phyloP scores from a whole-genome alignment of 2,797 vertebrate species.

The Pampus argenteus region DNA sequence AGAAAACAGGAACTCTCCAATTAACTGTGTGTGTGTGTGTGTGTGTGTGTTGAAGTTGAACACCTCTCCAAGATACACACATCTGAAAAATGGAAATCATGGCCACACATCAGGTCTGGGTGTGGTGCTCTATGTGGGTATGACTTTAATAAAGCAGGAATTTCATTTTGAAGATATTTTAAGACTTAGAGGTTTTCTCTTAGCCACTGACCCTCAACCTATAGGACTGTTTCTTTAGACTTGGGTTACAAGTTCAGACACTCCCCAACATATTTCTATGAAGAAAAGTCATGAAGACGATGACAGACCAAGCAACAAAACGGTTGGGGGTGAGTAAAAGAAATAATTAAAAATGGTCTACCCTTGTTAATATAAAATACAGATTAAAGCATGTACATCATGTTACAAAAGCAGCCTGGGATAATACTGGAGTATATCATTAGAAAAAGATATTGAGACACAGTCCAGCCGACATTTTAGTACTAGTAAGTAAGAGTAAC shows the following conservation, averaged over 20 bases:
- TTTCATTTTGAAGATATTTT: slow-evolving; percentile 69
- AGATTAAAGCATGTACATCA: neutral
- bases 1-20: slow-evolving; percentile 78
- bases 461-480: slow-evolving; percentile 38
- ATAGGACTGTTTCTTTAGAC: slow-evolving; percentile 61
- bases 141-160: slow-evolving; percentile 74
- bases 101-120: slow-evolving; percentile 63
- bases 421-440: slow-evolving; percentile 20
- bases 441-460: slow-evolving; percentile 19
- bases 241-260: slow-evolving; percentile 48
- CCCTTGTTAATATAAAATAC: neutral
- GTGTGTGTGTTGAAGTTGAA: slow-evolving; percentile 7
- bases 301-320: slow-evolving; percentile 1
- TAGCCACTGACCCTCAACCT: slow-evolving; percentile 35
- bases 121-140: slow-evolving; percentile 56
- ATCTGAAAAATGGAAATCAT: slow-evolving; percentile 38
- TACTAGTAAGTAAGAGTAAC: slow-evolving; percentile 2
- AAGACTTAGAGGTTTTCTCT: slow-evolving; percentile 42
- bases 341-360: neutral
- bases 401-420: slow-evolving; percentile 10
- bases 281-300: slow-evolving; percentile 6
- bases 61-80: slow-evolving; percentile 36
- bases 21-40: slow-evolving; percentile 58
- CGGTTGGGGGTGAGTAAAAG: neutral
- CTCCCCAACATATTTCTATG: slow-evolving; percentile 3